A percentile compares a stretch with the other conserved stretches of the same genome.
These are phyloP conservation scores for Drosophila kanapiae DNA, from an alignment of 1,140 invertebrate species.

Conservation along the genomic window DNA sequence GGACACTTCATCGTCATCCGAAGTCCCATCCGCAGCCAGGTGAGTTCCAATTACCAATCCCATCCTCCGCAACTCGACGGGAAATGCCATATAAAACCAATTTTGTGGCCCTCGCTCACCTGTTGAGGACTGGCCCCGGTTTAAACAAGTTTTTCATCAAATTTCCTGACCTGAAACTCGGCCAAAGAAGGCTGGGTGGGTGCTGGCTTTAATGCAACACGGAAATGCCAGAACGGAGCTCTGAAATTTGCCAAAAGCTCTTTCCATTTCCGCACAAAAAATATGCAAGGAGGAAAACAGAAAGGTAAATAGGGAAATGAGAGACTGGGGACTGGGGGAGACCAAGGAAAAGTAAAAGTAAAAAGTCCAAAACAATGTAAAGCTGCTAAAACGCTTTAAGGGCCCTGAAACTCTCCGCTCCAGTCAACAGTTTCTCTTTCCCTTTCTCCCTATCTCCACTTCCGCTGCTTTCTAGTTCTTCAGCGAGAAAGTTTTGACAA, in stretches of 20 bases:
- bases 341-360: slow-evolving; percentile 29
- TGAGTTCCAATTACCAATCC: slow-evolving; percentile 46
- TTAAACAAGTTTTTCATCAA: slow-evolving; percentile 67
- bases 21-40: slow-evolving; percentile 31
- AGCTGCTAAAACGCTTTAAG: slow-evolving; percentile 41
- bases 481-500: slow-evolving; percentile 38
- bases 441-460: slow-evolving; percentile 6
- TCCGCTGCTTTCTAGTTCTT: slow-evolving; percentile 9
- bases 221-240: slow-evolving; percentile 69
- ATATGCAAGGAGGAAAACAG: slow-evolving; percentile 1
- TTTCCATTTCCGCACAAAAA: slow-evolving; percentile 61
- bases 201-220: slow-evolving; percentile 66
- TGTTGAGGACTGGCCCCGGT: slow-evolving; percentile 31
- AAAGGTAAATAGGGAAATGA: slow-evolving; percentile 37
- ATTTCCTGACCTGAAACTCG: slow-evolving; percentile 61
- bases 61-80: slow-evolving; percentile 25
- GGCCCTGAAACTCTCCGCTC: slow-evolving; percentile 22
- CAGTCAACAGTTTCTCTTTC: slow-evolving; percentile 14
- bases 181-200: slow-evolving; percentile 23
- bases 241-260: slow-evolving; percentile 41
- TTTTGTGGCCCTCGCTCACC: slow-evolving; percentile 52
- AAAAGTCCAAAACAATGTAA: slow-evolving; percentile 38
- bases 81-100: slow-evolving; percentile 74
- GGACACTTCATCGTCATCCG: slow-evolving; percentile 35
- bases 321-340: neutral